Conservation (phyloP, 2,113 vertebrate genomes). For the Eonycteris spelaea region DNA sequence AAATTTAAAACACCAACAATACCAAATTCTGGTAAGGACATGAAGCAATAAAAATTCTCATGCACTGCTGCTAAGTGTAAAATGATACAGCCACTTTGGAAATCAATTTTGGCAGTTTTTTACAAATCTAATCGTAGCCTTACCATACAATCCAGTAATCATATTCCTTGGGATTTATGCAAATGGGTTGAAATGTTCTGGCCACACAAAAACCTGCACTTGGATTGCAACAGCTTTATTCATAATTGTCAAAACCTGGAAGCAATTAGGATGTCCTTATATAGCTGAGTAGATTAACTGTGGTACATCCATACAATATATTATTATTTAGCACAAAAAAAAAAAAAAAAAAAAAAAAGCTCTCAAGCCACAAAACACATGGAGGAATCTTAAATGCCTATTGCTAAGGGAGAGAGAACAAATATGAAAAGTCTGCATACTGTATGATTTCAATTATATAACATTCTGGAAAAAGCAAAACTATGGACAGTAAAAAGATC, state of each 20-base stretch:
- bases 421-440: neutral
- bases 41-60: neutral
- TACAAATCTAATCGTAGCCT: neutral
- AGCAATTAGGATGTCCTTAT: neutral
- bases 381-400: neutral
- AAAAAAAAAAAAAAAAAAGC: neutral
- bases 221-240: neutral
- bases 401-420: neutral
- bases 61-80: neutral
- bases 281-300: neutral
- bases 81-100: neutral
- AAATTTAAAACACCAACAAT: neutral
- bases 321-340: neutral
- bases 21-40: neutral
- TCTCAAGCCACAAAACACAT: neutral
- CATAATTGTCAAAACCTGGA: neutral
- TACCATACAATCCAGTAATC: neutral
- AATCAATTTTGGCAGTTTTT: neutral
- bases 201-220: neutral
- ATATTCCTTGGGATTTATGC: neutral
- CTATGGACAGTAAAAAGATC: too few relatives aligned
- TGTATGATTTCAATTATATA: neutral
- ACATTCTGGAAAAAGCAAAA: neutral
- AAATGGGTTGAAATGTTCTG: neutral
- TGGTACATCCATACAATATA: neutral